Base-by-base conservation (phyloP, 1,140 invertebrate species). In the Aleiodes sp. region DNA sequence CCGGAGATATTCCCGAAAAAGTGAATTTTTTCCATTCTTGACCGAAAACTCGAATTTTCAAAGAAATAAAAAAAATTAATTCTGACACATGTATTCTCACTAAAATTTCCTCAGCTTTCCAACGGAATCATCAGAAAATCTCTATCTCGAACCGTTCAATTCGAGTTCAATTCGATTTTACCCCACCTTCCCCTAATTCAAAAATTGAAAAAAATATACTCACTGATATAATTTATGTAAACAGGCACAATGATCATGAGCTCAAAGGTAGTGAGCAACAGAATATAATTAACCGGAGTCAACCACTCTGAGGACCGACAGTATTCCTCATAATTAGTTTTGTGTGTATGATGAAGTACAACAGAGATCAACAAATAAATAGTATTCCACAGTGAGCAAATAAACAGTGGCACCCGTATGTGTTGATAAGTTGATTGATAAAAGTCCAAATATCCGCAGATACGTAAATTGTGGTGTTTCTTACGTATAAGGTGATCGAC, bases 391-490 rank as follows among this genome's bases (percentile, higher is more conserved):
- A 91, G 77, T 2, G 90, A 91, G 0, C 88, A 87, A 41, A 91
- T 81, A 67, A 90, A 89, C n/a, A 91, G 79, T 1, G 91, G 90
- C 37, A 88, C 82, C 65, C 88, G 85, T 68, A 89, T 87, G 46
- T 89, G 87, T 46, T 87, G 84, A 74, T 88, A 87, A 3, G 88
- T 91, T 4, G 88, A 87, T 62, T 90, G 88, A 80, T 91, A 90
- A 76, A 92, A 92, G 29, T 92, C 90, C 64, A 91, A 84, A 73
- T 91, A 92, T 24, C 90, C 91, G 73, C 86, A 87, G 67, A 91
- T 82, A 60, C 90, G 83, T 21, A 91, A 78, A 62, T 84, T 79
- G 72, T 90, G 86, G 76, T 92, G 91, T 67, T 84, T 87, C 9
- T 76, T 78, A 77, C 89, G 89, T 0, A 89, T 79, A 52, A 89